phyloP scores from a whole-genome alignment of 2,113 vertebrate species.

The Arothron firmamentum region DNA sequence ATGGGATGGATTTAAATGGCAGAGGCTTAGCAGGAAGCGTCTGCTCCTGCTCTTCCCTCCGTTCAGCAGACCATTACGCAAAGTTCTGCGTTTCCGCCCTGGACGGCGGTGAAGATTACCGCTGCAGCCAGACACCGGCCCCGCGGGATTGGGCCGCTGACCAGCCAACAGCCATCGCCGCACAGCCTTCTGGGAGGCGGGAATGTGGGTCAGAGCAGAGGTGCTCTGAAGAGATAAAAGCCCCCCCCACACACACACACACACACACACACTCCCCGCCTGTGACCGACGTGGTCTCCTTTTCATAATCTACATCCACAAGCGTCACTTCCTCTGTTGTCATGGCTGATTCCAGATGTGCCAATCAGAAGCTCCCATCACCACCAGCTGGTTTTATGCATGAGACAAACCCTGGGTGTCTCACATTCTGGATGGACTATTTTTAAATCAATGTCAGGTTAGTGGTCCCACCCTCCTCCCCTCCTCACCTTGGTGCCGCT shows the following conservation, averaged over 20 bases:
- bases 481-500: constrained; percentile 90
- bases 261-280: background rate
- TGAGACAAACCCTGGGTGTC: background rate
- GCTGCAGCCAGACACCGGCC: constrained; percentile 26
- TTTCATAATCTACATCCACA: constrained; percentile 52
- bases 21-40: constrained; percentile 26
- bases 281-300: constrained; percentile 17
- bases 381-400: background rate
- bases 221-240: constrained; percentile 60
- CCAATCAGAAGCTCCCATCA: background rate
- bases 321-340: background rate
- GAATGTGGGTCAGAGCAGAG: constrained; percentile 73
- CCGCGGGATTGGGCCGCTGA: constrained; percentile 43
- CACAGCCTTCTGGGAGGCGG: constrained; percentile 50
- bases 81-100: constrained; percentile 10
- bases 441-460: background rate
- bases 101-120: constrained; percentile 51
- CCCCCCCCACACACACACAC: too few relatives aligned
- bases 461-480: too few relatives aligned
- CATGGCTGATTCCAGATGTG: background rate
- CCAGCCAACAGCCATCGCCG: constrained; percentile 31
- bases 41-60: constrained; percentile 2
- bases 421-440: background rate
- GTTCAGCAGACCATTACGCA: constrained; percentile 35
- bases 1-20: constrained; percentile 30